Base-by-base conservation (phyloP, 2,113 vertebrate genomes). In the Pteropus alecto region DNA sequence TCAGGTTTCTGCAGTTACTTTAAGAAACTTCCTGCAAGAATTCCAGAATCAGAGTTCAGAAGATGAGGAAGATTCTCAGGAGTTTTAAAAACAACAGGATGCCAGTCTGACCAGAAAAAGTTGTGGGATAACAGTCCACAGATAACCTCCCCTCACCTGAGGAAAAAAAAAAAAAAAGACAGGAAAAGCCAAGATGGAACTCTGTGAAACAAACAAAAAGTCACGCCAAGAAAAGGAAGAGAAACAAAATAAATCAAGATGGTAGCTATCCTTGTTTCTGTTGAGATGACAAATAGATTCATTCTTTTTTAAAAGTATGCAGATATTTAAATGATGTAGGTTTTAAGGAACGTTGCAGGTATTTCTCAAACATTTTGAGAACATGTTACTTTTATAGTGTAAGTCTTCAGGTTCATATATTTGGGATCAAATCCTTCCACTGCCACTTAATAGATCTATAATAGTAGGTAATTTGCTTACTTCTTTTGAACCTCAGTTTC, bases 301-400 rank as follows among this genome's bases (percentile, higher is more conserved):
- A 6, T 33, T 63, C 5, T 22, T 93, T 79, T 85, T 84, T 61
- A 22, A 81, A 92, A 83, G 28, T 67, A 51, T 54, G n/a, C 1
- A 85, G 14, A 68, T 77, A 93, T 81, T 48, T 86, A 26, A 92
- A 61, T 16, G 46, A 77, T 24, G 7, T 33, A 67, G n/a, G 35
- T 48, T 54, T 61, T 87, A 41, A 79, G 33, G 70, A 90, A 91
- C 1, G 5, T 2, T 54, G 10, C 18, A 79, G 18, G 18, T 76
- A 24, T 71, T 85, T 89, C 48, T 61, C 43, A 74, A 41, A 84
- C 12, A 21, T 82, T 63, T 97, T 96, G 7, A 93, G 43, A 94
- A 68, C 22, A 30, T 68, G 38, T 43, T 93, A 33, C 24, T 63
- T 76, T 60, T 24, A n/a, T 30, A 84, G 13, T 92, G 48, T 28